Evolutionary conservation across 2,888 invertebrate genomes (phyloP).

Genomic region (Pachydiplax longipennis): DNA sequence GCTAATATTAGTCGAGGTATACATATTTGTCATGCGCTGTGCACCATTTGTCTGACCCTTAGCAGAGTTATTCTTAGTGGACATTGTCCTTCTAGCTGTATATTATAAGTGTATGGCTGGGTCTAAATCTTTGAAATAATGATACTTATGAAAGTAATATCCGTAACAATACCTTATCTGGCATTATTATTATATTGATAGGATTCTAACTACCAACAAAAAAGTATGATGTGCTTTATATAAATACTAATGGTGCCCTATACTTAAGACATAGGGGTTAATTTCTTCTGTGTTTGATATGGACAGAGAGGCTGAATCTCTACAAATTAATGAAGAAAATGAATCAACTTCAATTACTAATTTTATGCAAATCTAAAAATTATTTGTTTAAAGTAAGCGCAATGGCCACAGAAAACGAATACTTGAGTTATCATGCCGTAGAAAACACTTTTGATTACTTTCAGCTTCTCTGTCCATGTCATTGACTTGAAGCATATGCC

Average conservation of each 20-base stretch:
- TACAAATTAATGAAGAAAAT: neutral
- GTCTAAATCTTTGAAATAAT: slow-evolving; percentile 45
- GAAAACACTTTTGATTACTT: slow-evolving; percentile 10
- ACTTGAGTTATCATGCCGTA: slow-evolving; percentile 20
- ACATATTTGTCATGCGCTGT: slow-evolving; percentile 46
- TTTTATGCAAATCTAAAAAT: slow-evolving; percentile 36
- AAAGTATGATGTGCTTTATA: slow-evolving; percentile 45
- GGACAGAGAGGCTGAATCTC: slow-evolving; percentile 45
- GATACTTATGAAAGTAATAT: slow-evolving; percentile 42
- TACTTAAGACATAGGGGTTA: slow-evolving; percentile 37
- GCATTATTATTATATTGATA: slow-evolving; percentile 45
- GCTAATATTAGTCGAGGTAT: slow-evolving; percentile 46
- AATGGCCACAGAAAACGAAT: slow-evolving; percentile 49
- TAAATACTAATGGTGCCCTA: slow-evolving; percentile 29
- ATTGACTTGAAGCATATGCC: slow-evolving; percentile 33
- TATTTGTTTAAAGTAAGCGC: slow-evolving; percentile 45
- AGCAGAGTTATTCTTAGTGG: slow-evolving; percentile 44
- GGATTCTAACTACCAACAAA: slow-evolving; percentile 38
- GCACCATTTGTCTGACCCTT: slow-evolving; percentile 46
- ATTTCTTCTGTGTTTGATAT: slow-evolving; percentile 39
- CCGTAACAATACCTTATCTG: slow-evolving; percentile 44
- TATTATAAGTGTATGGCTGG: slow-evolving; percentile 45
- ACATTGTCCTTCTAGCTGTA: slow-evolving; percentile 46
- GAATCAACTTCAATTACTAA: slow-evolving; percentile 18
- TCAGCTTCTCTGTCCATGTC: slow-evolving; percentile 46